A percentile compares a stretch with the other conserved stretches of the same genome.
phyloP scores from a whole-genome alignment of 2,888 invertebrate genomes.

The Pterostichus madidus region DNA sequence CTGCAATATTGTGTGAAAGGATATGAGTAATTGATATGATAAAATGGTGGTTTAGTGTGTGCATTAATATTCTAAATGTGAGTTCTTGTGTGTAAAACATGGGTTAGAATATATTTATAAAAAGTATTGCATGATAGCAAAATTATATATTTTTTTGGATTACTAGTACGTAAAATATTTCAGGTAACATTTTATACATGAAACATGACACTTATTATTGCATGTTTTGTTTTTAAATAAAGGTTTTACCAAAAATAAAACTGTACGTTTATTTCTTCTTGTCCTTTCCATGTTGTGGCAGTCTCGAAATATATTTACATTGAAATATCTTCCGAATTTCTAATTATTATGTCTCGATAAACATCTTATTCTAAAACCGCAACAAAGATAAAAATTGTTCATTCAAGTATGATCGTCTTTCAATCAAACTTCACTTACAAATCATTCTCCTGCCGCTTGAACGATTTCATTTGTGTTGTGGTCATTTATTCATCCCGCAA shows the following conservation, averaged over 20 bases:
- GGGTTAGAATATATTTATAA: neutral
- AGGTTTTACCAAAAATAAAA: conserved; percentile 15
- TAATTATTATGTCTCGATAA: conserved; percentile 35
- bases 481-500: conserved; percentile 47
- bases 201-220: neutral
- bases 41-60: no score
- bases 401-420: conserved; percentile 40
- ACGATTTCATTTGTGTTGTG: conserved; percentile 49
- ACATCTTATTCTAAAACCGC: conserved; percentile 20
- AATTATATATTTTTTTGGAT: no score
- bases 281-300: neutral
- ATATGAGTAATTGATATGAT: no score
- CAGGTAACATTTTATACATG: conserved; percentile 10
- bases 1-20: no score
- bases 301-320: neutral
- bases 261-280: conserved; percentile 31
- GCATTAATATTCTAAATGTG: no score
- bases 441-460: conserved; percentile 14
- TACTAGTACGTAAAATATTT: neutral
- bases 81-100: no score
- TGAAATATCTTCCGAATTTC: conserved; percentile 8
- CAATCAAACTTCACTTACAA: conserved; percentile 48
- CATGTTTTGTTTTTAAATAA: conserved; percentile 10
- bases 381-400: conserved; percentile 41
- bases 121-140: conserved; percentile 11